phyloP scores from a whole-genome alignment of 2,888 invertebrate species.

The Caenorhabditis sp. region DNA sequence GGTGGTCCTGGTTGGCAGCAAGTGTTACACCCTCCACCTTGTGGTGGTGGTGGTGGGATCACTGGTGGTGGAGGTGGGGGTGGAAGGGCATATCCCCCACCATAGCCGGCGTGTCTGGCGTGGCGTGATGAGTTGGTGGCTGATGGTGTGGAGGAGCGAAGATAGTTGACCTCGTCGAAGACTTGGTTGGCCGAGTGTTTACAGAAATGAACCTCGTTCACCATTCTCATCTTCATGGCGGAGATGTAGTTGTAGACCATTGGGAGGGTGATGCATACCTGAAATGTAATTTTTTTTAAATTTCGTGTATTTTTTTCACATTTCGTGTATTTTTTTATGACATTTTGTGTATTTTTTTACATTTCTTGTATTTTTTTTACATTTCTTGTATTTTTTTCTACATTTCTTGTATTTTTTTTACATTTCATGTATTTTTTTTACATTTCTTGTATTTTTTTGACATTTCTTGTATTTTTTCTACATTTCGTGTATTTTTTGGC shows the following conservation, averaged over 20 bases:
- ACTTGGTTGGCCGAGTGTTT: slow-evolving; percentile 32
- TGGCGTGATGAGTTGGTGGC: slow-evolving; percentile 14
- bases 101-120: slow-evolving; percentile 33
- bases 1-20: slow-evolving; percentile 63
- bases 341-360: too few relatives aligned
- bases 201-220: slow-evolving; percentile 32
- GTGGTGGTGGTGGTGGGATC: slow-evolving; percentile 7
- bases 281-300: not conserved
- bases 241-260: slow-evolving; percentile 41
- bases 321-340: too few relatives aligned
- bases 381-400: too few relatives aligned
- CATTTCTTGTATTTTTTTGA: too few relatives aligned
- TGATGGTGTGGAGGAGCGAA: not conserved
- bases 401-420: too few relatives aligned
- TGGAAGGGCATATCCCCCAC: slow-evolving; percentile 14
- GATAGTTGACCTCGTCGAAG: slow-evolving; percentile 38
- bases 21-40: slow-evolving; percentile 33
- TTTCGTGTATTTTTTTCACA: not conserved
- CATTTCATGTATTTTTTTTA: too few relatives aligned
- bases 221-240: slow-evolving; percentile 23
- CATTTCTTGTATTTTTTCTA: too few relatives aligned
- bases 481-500: too few relatives aligned
- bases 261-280: slow-evolving; percentile 44
- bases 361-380: too few relatives aligned
- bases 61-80: slow-evolving; percentile 13